phyloP scores from a whole-genome alignment of 1,140 invertebrate genomes.

The Meloidogyne floridensis region DNA sequence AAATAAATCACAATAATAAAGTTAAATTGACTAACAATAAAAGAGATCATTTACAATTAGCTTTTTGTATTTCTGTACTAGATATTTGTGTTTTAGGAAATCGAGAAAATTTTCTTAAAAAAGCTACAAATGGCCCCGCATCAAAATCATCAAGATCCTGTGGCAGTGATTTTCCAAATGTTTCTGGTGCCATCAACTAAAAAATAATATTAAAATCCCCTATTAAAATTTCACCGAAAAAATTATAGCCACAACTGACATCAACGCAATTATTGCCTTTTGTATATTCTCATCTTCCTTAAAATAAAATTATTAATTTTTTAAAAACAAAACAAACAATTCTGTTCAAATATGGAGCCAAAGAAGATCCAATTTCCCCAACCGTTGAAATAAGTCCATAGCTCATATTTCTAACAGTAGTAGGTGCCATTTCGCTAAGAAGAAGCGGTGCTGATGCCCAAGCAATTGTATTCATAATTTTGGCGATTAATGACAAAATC shows the following conservation, averaged over 20 bases:
- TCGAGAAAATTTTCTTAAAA: neutral
- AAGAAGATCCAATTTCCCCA: constrained; percentile 50
- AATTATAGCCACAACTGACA: constrained; percentile 45
- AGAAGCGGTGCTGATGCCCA: constrained; percentile 53
- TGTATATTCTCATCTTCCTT: constrained; percentile 38
- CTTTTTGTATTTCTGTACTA: no score
- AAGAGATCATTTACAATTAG: no score
- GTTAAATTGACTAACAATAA: no score
- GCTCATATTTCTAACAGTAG: constrained; percentile 47
- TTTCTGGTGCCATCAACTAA: constrained; percentile 42
- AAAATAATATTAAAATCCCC: no score
- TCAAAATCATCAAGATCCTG: constrained; percentile 53
- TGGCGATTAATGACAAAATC: constrained; percentile 47
- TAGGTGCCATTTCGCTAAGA: constrained; percentile 52
- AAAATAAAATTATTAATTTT: neutral
- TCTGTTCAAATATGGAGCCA: constrained; percentile 53
- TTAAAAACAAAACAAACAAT: constrained; percentile 2
- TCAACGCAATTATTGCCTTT: constrained; percentile 36
- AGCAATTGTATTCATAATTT: constrained; percentile 52
- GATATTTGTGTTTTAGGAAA: no score
- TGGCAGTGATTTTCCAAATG: constrained; percentile 45
- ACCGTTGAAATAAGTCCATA: constrained; percentile 35
- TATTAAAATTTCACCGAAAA: constrained; percentile 24
- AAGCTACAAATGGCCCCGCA: constrained; percentile 37
- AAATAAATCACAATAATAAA: no score